Percentiles rank a stretch among this genome's conserved stretches.
Evolutionary conservation across 30 jellyfish, hydroid and myxozoan species (phyloP).

Genomic region (Clytia hemisphaerica): DNA sequence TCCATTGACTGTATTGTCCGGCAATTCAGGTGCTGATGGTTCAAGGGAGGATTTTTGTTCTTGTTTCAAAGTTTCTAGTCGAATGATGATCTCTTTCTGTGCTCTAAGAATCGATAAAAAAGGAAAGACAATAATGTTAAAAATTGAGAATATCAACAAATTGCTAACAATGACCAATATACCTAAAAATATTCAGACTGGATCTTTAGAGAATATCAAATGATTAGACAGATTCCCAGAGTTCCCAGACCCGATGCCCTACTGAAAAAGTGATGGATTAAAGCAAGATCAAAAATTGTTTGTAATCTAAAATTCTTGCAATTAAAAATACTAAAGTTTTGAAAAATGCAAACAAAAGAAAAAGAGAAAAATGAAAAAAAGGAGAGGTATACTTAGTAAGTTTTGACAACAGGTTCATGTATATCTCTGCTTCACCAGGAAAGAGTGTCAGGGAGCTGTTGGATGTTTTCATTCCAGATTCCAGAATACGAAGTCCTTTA

Average conservation of each 20-base stretch:
- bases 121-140: not conserved
- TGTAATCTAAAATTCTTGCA: too few species aligned
- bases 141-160: not conserved
- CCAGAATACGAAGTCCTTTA: not conserved
- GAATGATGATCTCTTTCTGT: conserved; percentile 31
- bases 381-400: not conserved
- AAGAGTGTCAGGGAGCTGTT: not conserved
- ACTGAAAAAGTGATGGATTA: too few species aligned
- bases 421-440: not conserved
- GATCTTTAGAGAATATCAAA: too few species aligned
- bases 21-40: too few species aligned
- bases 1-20: not conserved
- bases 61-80: conserved; percentile 23
- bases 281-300: too few species aligned
- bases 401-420: not conserved
- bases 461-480: not conserved
- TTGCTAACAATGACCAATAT: not conserved
- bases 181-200: not conserved
- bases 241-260: too few species aligned
- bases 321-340: not conserved
- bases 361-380: not conserved
- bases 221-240: too few species aligned
- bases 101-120: conserved; percentile 21
- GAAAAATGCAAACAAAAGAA: not conserved
- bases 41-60: too few species aligned